Percentiles rank a stretch among this genome's conserved stretches.
Conservation (phyloP, 2,888 invertebrate genomes). For the Anarsia innoxiella region DNA sequence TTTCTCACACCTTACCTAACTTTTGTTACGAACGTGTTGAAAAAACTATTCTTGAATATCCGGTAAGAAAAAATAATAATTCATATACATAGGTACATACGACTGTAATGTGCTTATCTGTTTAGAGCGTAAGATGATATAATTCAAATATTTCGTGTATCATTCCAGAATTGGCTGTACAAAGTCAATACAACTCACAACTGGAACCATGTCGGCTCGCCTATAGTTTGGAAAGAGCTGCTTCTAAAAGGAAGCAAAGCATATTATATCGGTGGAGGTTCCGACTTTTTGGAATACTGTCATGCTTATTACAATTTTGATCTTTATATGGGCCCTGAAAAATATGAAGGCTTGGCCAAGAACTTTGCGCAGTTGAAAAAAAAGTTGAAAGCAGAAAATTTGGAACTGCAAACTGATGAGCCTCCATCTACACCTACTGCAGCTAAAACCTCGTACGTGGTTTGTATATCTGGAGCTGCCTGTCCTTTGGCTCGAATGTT, state of each 20-base stretch:
- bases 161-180: conserved; percentile 62
- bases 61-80: conserved; percentile 37
- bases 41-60: conserved; percentile 66
- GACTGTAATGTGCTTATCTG: background rate
- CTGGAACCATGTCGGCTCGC: conserved; percentile 74
- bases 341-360: conserved; percentile 37
- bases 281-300: conserved; percentile 77
- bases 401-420: background rate
- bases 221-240: conserved; percentile 78
- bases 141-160: too few species aligned
- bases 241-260: conserved; percentile 69
- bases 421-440: conserved; percentile 8
- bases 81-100: background rate
- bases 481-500: conserved; percentile 45
- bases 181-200: conserved; percentile 65
- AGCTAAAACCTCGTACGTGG: conserved; percentile 22
- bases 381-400: conserved; percentile 26
- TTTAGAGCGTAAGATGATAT: too few species aligned
- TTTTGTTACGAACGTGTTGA: conserved; percentile 69
- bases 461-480: conserved; percentile 54
- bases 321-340: conserved; percentile 39
- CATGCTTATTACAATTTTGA: conserved; percentile 74
- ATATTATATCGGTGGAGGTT: conserved; percentile 74
- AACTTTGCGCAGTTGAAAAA: conserved; percentile 41
- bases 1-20: conserved; percentile 68